A percentile compares a stretch with the other conserved stretches of the same genome.
These are phyloP conservation scores for Parnassius smintheus DNA, from an alignment of 2,888 invertebrate species.

Conservation along the genomic window DNA sequence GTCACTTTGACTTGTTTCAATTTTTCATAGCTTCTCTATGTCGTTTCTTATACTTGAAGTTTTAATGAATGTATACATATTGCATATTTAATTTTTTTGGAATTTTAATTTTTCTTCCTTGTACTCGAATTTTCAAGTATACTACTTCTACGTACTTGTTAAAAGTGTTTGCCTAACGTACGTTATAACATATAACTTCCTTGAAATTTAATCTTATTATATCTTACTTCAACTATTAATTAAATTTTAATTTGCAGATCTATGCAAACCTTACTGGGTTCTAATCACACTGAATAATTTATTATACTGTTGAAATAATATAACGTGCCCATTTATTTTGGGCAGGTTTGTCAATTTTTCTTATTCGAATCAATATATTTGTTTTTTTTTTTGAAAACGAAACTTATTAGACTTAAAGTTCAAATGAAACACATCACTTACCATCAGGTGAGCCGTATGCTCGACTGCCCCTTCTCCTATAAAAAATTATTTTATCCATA, in stretches of 20 bases:
- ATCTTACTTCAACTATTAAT: too few relatives aligned
- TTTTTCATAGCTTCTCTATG: slow-evolving; percentile 7
- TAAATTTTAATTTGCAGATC: too few relatives aligned
- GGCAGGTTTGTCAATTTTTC: neutral
- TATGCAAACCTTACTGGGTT: too few relatives aligned
- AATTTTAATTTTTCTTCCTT: slow-evolving; percentile 32
- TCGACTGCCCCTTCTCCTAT: too few relatives aligned
- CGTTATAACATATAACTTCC: slow-evolving; percentile 30
- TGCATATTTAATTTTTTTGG: slow-evolving; percentile 17
- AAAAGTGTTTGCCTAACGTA: slow-evolving; percentile 33
- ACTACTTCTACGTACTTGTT: slow-evolving; percentile 28
- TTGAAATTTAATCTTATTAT: slow-evolving; percentile 10
- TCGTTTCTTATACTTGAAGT: slow-evolving; percentile 5
- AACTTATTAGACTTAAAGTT: neutral
- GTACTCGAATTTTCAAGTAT: slow-evolving; percentile 29
- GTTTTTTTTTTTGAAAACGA: too few relatives aligned
- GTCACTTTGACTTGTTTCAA: slow-evolving; percentile 10
- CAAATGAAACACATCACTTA: neutral
- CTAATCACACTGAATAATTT: too few relatives aligned
- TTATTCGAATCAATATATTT: neutral
- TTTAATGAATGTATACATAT: slow-evolving; percentile 9
- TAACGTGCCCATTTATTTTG: too few relatives aligned
- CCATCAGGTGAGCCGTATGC: too few relatives aligned
- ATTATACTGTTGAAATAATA: too few relatives aligned
- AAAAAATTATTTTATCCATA: neutral